Base-by-base conservation (phyloP, 1,140 invertebrate genomes). In the Oedothorax gibbosus region DNA sequence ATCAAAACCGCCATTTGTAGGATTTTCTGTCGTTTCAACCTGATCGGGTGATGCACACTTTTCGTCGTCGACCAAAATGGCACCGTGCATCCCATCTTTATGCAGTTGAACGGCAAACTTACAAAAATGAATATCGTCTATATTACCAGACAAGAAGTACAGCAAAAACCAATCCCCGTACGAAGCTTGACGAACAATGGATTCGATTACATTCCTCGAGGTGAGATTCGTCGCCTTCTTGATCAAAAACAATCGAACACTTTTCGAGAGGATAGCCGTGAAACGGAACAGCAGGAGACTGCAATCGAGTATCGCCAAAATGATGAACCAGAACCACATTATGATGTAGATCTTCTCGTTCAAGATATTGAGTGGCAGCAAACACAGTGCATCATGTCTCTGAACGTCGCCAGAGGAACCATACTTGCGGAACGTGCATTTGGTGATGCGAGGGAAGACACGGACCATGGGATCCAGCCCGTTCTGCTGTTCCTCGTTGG, bases 381-480 rank as follows among this genome's bases (percentile, higher is more conserved):
- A 91, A 87, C 95, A 96, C 83, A 89, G 86, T n/a, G 87, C 87
- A 76, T 90, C 88, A 64, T 88, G 86, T 21, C 80, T 85, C 57
- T 88, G 83, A 78, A 96, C 93, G 88, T 96, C 94, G 18, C 95
- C 94, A 88, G 94, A 95, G 35, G 94, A 93, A 87, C 95, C 95
- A 89, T 94, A 96, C 90, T 95, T 95, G 92, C 94, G 93, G 91
- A 96, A 96, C 86, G 94, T 95, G 91, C 95, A 96, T 91, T 96
- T 96, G 89, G 95, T 96, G 94, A 96, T 95, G 87, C 95, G 91
- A 72, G 96, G 96, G 90, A 98, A 98, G 89, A 98, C 96, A 90
- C 49, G n/a, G 10, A 75, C 80, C 91, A 87, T 86, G 0, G 92
- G 92, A 87, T 93, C 90, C 21, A 91, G 87, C 56, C 91, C 89